phyloP scores from a whole-genome alignment of 2,113 vertebrate genomes.

The Aspiorhynchus laticeps region DNA sequence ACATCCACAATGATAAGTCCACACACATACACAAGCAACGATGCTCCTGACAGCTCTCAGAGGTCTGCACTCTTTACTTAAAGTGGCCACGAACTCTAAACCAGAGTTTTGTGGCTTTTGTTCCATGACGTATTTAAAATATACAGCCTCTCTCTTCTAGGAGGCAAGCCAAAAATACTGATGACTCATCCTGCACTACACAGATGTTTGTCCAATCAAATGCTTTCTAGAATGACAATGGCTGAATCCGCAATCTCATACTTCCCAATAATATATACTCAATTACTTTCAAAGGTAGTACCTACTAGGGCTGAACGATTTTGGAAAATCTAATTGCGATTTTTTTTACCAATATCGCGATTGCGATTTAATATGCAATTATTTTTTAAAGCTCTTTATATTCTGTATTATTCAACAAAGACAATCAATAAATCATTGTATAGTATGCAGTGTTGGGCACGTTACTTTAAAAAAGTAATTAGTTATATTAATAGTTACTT shows the following conservation, averaged over 20 bases:
- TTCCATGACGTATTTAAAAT: background rate
- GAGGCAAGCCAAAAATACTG: background rate
- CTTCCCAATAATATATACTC: background rate
- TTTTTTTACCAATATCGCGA: too few species aligned
- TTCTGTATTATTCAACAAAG: too few species aligned
- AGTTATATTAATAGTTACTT: too few species aligned
- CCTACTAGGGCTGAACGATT: too few species aligned
- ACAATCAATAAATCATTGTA: too few species aligned
- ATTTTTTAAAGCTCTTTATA: too few species aligned
- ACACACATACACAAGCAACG: constrained; percentile 40
- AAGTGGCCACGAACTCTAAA: background rate
- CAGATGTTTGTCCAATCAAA: background rate
- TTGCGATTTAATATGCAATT: too few species aligned
- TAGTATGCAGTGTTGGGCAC: too few species aligned
- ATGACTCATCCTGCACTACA: background rate
- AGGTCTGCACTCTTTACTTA: background rate
- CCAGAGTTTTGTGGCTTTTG: background rate
- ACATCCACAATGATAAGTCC: constrained; percentile 64
- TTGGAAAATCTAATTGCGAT: too few species aligned
- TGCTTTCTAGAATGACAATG: background rate
- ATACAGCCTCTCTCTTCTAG: background rate
- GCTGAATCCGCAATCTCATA: background rate
- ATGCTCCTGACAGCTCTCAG: constrained; percentile 23
- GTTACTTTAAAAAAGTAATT: too few species aligned
- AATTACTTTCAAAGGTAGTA: too few species aligned